Percentiles rank a stretch among this genome's conserved stretches.
Conservation (phyloP, 1,140 invertebrate species). For the Lasaia peninsularis region DNA sequence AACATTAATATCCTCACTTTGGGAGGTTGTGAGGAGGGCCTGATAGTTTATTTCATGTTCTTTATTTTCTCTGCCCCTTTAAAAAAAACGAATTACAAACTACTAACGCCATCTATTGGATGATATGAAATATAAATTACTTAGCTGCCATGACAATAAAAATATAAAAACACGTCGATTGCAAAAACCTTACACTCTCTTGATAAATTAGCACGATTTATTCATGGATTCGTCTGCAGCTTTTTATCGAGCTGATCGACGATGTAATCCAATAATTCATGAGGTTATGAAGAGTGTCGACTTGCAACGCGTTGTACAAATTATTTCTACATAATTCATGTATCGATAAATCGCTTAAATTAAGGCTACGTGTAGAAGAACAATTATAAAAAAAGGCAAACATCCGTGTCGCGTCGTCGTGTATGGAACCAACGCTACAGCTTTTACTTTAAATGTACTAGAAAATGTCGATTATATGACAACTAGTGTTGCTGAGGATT, state of each 20-base stretch:
- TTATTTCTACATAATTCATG: slow-evolving; percentile 22
- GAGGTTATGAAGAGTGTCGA: slow-evolving; percentile 33
- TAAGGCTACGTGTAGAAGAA: background rate
- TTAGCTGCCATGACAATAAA: background rate
- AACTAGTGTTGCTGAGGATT: too few relatives aligned
- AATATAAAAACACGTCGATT: background rate
- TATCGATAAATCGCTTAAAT: slow-evolving; percentile 12
- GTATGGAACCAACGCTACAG: too few relatives aligned
- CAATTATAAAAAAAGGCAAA: background rate
- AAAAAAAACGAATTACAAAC: too few relatives aligned
- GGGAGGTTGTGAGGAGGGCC: too few relatives aligned
- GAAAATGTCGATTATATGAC: too few relatives aligned
- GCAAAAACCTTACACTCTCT: slow-evolving; percentile 23
- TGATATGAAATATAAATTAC: background rate
- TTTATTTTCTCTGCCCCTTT: too few relatives aligned
- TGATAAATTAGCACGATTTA: slow-evolving; percentile 24
- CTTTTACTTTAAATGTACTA: too few relatives aligned
- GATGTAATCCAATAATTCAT: slow-evolving; percentile 20
- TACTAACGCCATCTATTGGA: slow-evolving; percentile 11
- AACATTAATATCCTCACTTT: too few relatives aligned
- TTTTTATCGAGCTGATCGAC: slow-evolving; percentile 16
- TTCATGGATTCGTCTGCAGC: slow-evolving; percentile 24
- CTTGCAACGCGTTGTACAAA: slow-evolving; percentile 38
- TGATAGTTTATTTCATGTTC: too few relatives aligned
- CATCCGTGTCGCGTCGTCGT: too few relatives aligned